These are phyloP conservation scores for Apodemus agrarius DNA, from an alignment of 2,797 vertebrate species.

Conservation along the genomic window DNA sequence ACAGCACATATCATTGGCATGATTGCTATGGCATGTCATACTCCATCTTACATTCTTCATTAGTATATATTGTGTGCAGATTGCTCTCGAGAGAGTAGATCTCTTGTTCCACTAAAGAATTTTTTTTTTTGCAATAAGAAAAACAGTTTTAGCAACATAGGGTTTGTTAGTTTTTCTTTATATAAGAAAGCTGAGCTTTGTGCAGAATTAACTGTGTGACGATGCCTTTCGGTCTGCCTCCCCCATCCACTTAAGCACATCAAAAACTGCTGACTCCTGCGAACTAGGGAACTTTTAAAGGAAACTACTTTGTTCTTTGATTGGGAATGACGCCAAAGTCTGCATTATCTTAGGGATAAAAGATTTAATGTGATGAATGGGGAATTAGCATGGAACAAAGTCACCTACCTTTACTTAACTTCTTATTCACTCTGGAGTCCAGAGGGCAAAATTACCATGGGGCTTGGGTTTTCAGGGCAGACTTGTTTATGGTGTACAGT, in stretches of 20 bases:
- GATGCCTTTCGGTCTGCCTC: not conserved
- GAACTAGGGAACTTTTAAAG: constrained; percentile 45
- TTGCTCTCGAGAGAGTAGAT: not conserved
- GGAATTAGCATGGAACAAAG: constrained; percentile 27
- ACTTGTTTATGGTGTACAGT: constrained; percentile 36
- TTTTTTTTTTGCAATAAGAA: not conserved
- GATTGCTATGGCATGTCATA: not conserved
- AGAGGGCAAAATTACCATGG: not conserved
- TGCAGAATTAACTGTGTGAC: not conserved
- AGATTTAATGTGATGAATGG: constrained; percentile 17
- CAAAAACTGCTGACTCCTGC: constrained; percentile 60
- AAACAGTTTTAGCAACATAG: constrained; percentile 17
- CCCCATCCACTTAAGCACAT: not conserved
- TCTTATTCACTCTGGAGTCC: constrained; percentile 33
- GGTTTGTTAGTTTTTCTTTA: constrained; percentile 25
- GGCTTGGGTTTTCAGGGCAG: not conserved
- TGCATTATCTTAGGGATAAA: constrained; percentile 48
- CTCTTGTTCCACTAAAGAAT: not conserved
- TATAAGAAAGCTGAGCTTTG: constrained; percentile 39
- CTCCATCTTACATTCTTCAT: constrained; percentile 3
- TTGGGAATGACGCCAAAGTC: constrained; percentile 62
- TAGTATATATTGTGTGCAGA: not conserved
- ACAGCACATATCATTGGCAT: not conserved
- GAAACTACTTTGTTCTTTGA: constrained; percentile 63
- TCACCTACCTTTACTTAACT: constrained; percentile 59